These are phyloP conservation scores for Dicyrtomina minuta DNA, from an alignment of 2,888 invertebrate species.

Conservation along the genomic window DNA sequence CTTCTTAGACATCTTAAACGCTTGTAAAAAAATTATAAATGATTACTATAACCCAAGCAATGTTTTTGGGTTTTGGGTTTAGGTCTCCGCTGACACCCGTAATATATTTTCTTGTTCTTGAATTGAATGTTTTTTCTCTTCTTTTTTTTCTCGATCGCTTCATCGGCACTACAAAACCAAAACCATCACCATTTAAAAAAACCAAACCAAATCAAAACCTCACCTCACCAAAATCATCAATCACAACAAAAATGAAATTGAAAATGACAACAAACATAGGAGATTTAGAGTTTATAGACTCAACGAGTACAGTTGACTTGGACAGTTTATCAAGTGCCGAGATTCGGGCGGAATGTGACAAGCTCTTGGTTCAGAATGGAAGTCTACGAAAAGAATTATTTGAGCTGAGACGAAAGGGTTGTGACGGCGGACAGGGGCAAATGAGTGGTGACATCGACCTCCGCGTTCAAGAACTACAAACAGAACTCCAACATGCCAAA, in stretches of 20 bases:
- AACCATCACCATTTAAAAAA: not conserved
- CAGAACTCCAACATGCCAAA: conserved; percentile 74
- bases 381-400: conserved; percentile 56
- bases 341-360: conserved; percentile 52
- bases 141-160: too few relatives aligned
- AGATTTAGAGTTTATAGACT: conserved; percentile 29
- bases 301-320: conserved; percentile 40
- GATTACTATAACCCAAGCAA: too few relatives aligned
- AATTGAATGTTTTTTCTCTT: too few relatives aligned
- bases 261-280: too few relatives aligned
- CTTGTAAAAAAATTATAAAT: too few relatives aligned
- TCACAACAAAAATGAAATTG: too few relatives aligned
- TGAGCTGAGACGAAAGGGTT: conserved; percentile 67
- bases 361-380: conserved; percentile 55
- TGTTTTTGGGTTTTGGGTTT: too few relatives aligned
- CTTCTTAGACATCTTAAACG: too few relatives aligned
- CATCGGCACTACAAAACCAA: not conserved
- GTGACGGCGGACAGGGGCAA: conserved; percentile 70
- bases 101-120: too few relatives aligned
- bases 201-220: not conserved
- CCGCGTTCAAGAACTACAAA: conserved; percentile 63
- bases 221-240: too few relatives aligned
- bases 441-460: conserved; percentile 58
- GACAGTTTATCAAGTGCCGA: conserved; percentile 44
- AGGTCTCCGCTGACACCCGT: too few relatives aligned